Evolutionary conservation across 2,113 vertebrate species (phyloP), one percentile per base, ranked within the genome.

Genomic region (Bungarus multicinctus): DNA sequence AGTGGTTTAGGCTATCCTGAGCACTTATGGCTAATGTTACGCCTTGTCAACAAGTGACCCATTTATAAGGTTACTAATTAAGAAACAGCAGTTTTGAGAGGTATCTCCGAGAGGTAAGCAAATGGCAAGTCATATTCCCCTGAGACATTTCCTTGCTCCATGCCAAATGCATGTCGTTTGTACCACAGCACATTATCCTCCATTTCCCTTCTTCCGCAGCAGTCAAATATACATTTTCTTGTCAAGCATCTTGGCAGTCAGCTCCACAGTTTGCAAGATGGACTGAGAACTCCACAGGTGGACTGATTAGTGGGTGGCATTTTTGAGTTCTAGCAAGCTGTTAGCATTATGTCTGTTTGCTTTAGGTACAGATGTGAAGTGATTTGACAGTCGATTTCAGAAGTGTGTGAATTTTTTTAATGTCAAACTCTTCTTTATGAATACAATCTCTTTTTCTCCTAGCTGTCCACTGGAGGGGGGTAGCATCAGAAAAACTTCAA

Each of bases 311-410:
- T 98, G 98, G 98, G 98, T 98, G 98, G 98, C 97, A 98, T 98
- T 98, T 98, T 97, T 98, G 97, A 98, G 97, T 98, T 97, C 97
- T 97, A 98, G 97, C 98, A 98, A 98, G 98, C 98, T 98, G 98
- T 98, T 98, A 98, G 97, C 98, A 97, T 98, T 98, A 98, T 98
- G 98, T 98, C 98, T 98, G 97, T 98, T 98, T 98, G 98, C 98
- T 98, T 98, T 98, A 98, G 97, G 98, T 98, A 97, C 98, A 98
- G 98, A 98, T 98, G 98, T 98, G 98, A 98, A 98, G 97, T 98
- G 97, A 98, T 98, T 98, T 98, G 98, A 98, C 98, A 98, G 98
- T 97, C 96, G 97, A 96, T 98, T 97, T 98, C 97, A 95, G 96
- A 98, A 97, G 97, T 97, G 97, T 97, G 97, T 34, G 96, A 98